These are phyloP conservation scores for Callocephalon fimbriatum DNA, from an alignment of 2,113 vertebrate species.

Conservation along the genomic window DNA sequence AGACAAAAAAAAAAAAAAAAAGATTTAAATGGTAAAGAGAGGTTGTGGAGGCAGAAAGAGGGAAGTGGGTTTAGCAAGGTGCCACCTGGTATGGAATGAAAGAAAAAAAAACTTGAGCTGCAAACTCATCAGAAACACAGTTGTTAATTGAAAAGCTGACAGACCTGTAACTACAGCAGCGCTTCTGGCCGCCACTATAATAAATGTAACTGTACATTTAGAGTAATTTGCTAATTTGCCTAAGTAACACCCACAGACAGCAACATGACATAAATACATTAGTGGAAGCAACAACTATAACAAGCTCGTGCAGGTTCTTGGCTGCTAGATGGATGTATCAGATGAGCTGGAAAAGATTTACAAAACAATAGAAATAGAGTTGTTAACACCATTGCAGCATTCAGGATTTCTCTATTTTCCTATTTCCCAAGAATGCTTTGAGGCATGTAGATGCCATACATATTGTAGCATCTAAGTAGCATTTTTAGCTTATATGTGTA, in stretches of 20 bases:
- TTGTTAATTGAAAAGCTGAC: conserved; percentile 56
- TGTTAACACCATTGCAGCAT: not conserved
- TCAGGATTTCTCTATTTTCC: not conserved
- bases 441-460: not conserved
- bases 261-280: conserved; percentile 61
- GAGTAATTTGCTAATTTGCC: conserved; percentile 76
- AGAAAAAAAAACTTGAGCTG: not conserved
- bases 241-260: conserved; percentile 69
- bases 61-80: not conserved
- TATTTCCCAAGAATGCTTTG: not conserved
- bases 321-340: conserved; percentile 38
- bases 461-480: not conserved
- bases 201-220: conserved; percentile 61
- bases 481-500: not conserved
- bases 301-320: not conserved
- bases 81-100: not conserved
- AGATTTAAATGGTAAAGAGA: not conserved
- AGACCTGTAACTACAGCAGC: conserved; percentile 29
- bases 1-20: not conserved
- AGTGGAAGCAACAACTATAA: conserved; percentile 47
- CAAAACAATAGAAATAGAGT: not conserved
- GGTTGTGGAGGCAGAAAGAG: not conserved
- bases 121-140: conserved; percentile 53
- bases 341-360: conserved; percentile 34
- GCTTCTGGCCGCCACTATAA: conserved; percentile 23